Base-by-base conservation (phyloP, 2,888 invertebrate species). In the Cryptus viduatorius region DNA sequence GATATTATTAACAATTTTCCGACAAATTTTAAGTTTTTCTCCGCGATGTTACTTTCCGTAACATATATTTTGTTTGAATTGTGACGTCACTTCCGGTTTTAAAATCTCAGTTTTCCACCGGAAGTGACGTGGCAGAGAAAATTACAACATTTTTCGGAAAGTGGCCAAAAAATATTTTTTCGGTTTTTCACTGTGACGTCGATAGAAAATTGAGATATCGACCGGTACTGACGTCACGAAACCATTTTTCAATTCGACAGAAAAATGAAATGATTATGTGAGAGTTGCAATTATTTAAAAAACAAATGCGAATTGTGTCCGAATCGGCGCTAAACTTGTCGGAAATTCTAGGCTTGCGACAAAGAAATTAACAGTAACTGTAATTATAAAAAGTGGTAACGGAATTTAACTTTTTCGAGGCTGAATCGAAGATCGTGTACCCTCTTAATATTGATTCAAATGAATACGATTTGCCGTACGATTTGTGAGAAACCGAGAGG, bases 401-500 rank as follows among this genome's bases (percentile, higher is more conserved):
- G 7, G 31, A 61, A 61, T 61, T 48, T 12, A 61, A 24, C 24
- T 61, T 24, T 61, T 29, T 61, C 61, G 31, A 14, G 61, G 61
- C 61, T 61, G 31, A 61, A 37, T 50, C 10, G 29, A 48, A 31
- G 73, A 16, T 48, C 48, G 37, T 64, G 61, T 14, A 31, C 56
- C 64, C 73, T 48, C 48, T 46, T n/a, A n/a, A 73, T 61, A 19
- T 37, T 12, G 46, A 12, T 4, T 64, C 64, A 19, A 10, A 48
- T 31, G 46, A 8, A 65, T 65, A 19, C 42, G 65, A 65, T 42
- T 42, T 42, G 31, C 29, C 16, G 42, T 61, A 65, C 65, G 5
- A 53, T 65, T 65, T 53, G 50, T 53, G 65, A 65, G 14, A n/a
- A 65, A 65, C 65, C 37, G 37, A 37, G 53, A 65, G 64, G 50